A percentile compares a stretch with the other conserved stretches of the same genome.
Evolutionary conservation across 2,797 vertebrate species (phyloP).

Genomic region (Nasua narica): DNA sequence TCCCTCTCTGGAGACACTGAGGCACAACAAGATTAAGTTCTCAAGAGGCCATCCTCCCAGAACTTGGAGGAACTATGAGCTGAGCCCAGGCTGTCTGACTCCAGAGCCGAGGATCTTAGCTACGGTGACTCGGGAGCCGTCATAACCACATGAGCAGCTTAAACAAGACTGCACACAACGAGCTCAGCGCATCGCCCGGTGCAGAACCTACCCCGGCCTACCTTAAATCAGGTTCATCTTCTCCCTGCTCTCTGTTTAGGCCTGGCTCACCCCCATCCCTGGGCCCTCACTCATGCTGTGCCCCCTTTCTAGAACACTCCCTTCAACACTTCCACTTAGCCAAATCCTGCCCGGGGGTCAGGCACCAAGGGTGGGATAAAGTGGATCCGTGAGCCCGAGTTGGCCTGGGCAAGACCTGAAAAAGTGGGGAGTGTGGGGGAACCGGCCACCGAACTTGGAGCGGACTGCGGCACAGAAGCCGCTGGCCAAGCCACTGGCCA

Average conservation of each 20-base stretch:
- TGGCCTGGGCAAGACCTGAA: background rate
- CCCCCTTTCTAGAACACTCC: background rate
- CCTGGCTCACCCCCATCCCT: background rate
- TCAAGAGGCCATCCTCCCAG: background rate
- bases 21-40: background rate
- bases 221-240: background rate
- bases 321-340: background rate
- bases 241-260: background rate
- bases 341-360: background rate
- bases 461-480: background rate
- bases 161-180: background rate
- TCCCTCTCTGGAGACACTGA: background rate
- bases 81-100: background rate
- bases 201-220: rapidly evolving
- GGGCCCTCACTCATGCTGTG: no score
- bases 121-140: background rate
- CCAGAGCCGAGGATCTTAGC: background rate
- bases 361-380: background rate
- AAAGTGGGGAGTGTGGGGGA: rapidly evolving
- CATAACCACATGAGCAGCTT: background rate
- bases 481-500: background rate
- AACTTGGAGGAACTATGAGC: background rate
- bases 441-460: background rate
- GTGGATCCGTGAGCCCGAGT: background rate
- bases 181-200: background rate